Evolutionary conservation across 1,140 invertebrate genomes (phyloP).

Genomic region (Drosophila busckii): DNA sequence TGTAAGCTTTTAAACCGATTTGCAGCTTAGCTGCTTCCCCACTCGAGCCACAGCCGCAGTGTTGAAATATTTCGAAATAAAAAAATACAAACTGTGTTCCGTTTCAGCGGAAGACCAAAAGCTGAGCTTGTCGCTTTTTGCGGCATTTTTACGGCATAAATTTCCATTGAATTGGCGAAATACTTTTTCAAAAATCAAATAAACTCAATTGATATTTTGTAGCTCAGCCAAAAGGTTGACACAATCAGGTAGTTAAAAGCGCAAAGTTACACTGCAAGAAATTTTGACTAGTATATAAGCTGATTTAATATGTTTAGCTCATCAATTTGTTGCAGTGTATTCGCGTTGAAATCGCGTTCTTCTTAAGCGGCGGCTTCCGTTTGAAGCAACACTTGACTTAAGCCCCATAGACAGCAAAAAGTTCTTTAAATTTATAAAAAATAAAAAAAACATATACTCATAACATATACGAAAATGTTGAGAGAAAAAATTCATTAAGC

Average conservation of each 20-base stretch:
- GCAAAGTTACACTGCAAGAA: too few relatives aligned
- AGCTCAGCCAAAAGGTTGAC: constrained; percentile 54
- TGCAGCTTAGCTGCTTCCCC: constrained; percentile 77
- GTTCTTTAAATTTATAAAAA: constrained; percentile 3
- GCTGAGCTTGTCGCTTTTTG: constrained; percentile 39
- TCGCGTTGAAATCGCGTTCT: constrained; percentile 28
- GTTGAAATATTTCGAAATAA: constrained; percentile 54
- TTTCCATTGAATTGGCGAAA: constrained; percentile 70
- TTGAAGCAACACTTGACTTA: constrained; percentile 69
- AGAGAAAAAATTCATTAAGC: constrained; percentile 51
- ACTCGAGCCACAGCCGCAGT: constrained; percentile 24
- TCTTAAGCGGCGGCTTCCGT: constrained; percentile 53
- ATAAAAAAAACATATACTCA: constrained; percentile 7
- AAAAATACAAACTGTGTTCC: constrained; percentile 30
- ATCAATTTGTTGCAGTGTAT: too few relatives aligned
- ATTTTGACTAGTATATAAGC: too few relatives aligned
- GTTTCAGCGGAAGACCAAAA: constrained; percentile 50
- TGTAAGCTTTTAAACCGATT: constrained; percentile 79
- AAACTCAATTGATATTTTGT: constrained; percentile 49
- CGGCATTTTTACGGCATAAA: constrained; percentile 71
- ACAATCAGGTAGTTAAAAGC: constrained; percentile 62
- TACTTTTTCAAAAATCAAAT: constrained; percentile 9
- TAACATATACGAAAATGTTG: constrained; percentile 13
- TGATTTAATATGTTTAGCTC: too few relatives aligned
- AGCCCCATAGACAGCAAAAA: constrained; percentile 11